Evolutionary conservation across 1,140 invertebrate genomes (phyloP).

Genomic region (Cydia splendana): DNA sequence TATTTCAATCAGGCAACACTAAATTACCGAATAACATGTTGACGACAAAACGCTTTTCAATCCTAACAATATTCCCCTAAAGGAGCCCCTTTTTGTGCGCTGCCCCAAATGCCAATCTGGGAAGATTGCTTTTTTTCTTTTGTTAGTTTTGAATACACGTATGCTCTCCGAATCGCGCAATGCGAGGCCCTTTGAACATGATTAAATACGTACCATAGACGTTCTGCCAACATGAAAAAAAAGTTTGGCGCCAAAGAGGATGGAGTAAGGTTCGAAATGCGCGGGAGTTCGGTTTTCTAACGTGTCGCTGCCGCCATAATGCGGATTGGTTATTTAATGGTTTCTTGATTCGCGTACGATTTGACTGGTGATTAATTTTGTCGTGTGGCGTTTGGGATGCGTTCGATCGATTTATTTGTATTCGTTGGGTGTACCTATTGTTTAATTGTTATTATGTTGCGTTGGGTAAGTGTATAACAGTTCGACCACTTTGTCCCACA

Average conservation of each 20-base stretch:
- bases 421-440: not conserved
- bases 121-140: constrained; percentile 79
- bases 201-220: constrained; percentile 69
- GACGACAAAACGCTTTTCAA: constrained; percentile 78
- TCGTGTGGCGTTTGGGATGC: constrained; percentile 43
- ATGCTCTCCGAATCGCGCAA: constrained; percentile 61
- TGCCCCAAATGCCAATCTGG: constrained; percentile 74
- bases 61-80: constrained; percentile 73
- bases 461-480: no score
- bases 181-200: constrained; percentile 70
- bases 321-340: constrained; percentile 76
- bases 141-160: constrained; percentile 77
- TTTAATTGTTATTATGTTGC: constrained; percentile 2
- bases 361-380: constrained; percentile 75
- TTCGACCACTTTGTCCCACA: no score
- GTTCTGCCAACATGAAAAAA: constrained; percentile 42
- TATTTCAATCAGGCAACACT: constrained; percentile 70
- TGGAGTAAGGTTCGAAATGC: constrained; percentile 43
- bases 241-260: constrained; percentile 39
- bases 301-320: constrained; percentile 49
- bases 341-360: constrained; percentile 73
- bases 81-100: constrained; percentile 64
- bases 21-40: constrained; percentile 75
- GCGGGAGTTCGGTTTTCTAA: constrained; percentile 9
- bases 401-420: not conserved